A percentile compares a stretch with the other conserved stretches of the same genome.
These are phyloP conservation scores for Lasius platythorax DNA, from an alignment of 2,888 invertebrate species.

Conservation along the genomic window DNA sequence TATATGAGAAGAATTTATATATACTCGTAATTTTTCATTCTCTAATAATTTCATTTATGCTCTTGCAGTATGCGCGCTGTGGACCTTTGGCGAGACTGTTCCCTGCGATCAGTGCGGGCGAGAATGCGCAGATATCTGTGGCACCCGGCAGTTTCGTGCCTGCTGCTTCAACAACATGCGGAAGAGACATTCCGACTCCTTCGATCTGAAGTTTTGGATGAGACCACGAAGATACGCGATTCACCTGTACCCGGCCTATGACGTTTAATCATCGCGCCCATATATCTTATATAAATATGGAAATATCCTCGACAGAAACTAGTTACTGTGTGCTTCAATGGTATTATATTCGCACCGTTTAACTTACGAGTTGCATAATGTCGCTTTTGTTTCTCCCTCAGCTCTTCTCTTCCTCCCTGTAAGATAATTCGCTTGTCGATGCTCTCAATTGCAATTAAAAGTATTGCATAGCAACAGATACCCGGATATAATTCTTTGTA, in stretches of 20 bases:
- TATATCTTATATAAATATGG: slow-evolving; percentile 18
- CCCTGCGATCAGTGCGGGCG: slow-evolving; percentile 91
- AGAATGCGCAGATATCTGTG: slow-evolving; percentile 90
- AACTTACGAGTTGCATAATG: slow-evolving; percentile 30
- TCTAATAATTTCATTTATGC: slow-evolving; percentile 8
- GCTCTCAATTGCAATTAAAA: slow-evolving; percentile 31
- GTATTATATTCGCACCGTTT: slow-evolving; percentile 1
- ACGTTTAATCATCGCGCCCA: slow-evolving; percentile 61
- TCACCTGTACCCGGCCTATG: slow-evolving; percentile 71
- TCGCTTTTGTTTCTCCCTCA: neutral
- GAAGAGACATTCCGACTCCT: slow-evolving; percentile 85
- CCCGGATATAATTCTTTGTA: slow-evolving; percentile 72
- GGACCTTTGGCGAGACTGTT: slow-evolving; percentile 86
- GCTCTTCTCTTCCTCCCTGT: neutral
- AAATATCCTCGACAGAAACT: slow-evolving; percentile 13
- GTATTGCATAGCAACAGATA: slow-evolving; percentile 38
- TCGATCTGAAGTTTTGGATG: slow-evolving; percentile 74
- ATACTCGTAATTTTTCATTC: neutral
- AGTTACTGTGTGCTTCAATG: slow-evolving; percentile 22
- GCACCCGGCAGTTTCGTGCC: slow-evolving; percentile 90
- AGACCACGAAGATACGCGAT: slow-evolving; percentile 69
- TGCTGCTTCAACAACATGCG: slow-evolving; percentile 92
- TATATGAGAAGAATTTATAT: neutral
- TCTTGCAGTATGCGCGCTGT: slow-evolving; percentile 77
- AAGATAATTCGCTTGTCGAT: slow-evolving; percentile 1